Conservation (phyloP, 1,140 invertebrate species). For the Drosophila quadrilineata region DNA sequence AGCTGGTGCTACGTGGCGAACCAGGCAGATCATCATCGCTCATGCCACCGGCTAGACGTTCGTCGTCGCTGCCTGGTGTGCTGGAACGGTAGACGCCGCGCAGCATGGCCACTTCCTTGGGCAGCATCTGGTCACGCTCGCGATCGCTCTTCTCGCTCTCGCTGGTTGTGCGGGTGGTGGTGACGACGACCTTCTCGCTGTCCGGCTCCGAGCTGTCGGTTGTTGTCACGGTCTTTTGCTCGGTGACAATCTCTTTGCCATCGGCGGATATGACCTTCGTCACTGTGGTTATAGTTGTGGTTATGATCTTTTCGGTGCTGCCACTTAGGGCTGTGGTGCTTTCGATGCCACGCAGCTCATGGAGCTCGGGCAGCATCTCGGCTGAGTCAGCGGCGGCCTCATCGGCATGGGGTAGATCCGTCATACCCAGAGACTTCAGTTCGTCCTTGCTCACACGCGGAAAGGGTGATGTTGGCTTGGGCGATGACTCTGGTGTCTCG, state of each 20-base stretch:
- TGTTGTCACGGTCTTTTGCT: constrained; percentile 78
- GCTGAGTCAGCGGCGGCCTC: constrained; percentile 11
- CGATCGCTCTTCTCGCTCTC: constrained; percentile 67
- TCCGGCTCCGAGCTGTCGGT: constrained; percentile 77
- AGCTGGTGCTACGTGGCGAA: constrained; percentile 84
- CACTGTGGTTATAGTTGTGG: constrained; percentile 78
- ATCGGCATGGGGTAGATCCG: constrained; percentile 9
- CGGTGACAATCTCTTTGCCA: constrained; percentile 78
- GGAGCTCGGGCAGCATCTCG: constrained; percentile 56
- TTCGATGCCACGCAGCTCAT: constrained; percentile 70
- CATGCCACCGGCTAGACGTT: constrained; percentile 83
- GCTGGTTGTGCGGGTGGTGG: constrained; percentile 77
- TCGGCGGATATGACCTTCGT: constrained; percentile 78
- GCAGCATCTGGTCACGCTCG: constrained; percentile 61
- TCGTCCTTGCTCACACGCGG: constrained; percentile 77
- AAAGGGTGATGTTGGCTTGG: constrained; percentile 79
- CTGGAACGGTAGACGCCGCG: constrained; percentile 83
- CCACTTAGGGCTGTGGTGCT: constrained; percentile 67
- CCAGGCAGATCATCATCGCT: constrained; percentile 83
- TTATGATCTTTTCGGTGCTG: constrained; percentile 79
- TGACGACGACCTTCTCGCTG: constrained; percentile 73
- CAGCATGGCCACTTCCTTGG: constrained; percentile 80
- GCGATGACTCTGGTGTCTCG: constrained; percentile 78
- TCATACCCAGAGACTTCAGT: constrained; percentile 44
- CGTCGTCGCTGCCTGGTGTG: constrained; percentile 85